Conservation (phyloP, 2,113 vertebrate species). For the Antennarius striatus region DNA sequence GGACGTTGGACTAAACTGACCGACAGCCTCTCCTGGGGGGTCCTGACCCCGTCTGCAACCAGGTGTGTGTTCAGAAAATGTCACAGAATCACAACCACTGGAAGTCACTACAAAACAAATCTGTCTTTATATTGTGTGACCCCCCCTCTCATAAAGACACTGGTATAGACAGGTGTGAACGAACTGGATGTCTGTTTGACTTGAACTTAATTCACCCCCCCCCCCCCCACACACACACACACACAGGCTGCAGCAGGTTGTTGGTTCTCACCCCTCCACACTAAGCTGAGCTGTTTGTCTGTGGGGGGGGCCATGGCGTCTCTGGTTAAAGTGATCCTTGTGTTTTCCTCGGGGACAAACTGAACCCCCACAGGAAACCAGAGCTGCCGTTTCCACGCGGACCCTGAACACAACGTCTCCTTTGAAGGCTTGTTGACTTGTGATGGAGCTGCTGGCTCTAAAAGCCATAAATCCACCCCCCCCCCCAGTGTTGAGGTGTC, state of each 20-base stretch:
- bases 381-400: neutral
- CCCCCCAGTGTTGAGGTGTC: conserved; percentile 33
- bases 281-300: neutral
- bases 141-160: too few species aligned
- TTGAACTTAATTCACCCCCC: too few species aligned
- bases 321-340: conserved; percentile 21
- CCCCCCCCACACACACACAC: too few species aligned
- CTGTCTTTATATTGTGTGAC: too few species aligned
- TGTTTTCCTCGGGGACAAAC: conserved; percentile 18
- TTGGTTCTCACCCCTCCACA: conserved; percentile 15
- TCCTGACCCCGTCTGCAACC: too few species aligned
- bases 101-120: too few species aligned
- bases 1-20: too few species aligned
- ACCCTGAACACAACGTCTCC: conserved; percentile 24
- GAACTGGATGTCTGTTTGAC: too few species aligned
- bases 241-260: neutral
- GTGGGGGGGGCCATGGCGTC: neutral
- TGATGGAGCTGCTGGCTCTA: conserved; percentile 33
- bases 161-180: too few species aligned
- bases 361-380: conserved; percentile 9
- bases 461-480: conserved; percentile 40
- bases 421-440: conserved; percentile 43
- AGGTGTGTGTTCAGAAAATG: too few species aligned
- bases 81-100: too few species aligned
- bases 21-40: too few species aligned